phyloP scores from a whole-genome alignment of 2,888 invertebrate species.

The Sesia apiformis region DNA sequence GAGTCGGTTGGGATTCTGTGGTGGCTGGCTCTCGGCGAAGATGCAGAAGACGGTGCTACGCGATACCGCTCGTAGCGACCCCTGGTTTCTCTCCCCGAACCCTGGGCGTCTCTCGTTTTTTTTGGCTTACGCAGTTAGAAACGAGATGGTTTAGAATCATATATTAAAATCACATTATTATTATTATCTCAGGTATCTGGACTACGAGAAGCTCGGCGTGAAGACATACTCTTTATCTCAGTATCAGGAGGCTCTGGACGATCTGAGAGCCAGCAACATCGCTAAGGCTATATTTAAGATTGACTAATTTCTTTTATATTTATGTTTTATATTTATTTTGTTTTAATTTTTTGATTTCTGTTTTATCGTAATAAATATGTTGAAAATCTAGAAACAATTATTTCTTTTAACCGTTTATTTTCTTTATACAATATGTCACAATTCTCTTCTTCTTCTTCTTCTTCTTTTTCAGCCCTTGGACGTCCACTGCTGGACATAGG shows the following conservation, averaged over 20 bases:
- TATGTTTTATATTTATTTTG: not conserved
- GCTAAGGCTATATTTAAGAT: slow-evolving; percentile 77
- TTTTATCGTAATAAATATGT: slow-evolving; percentile 4
- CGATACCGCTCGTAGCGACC: too few species aligned
- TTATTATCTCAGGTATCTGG: slow-evolving; percentile 64
- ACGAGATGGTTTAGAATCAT: too few species aligned
- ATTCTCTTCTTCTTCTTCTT: too few species aligned
- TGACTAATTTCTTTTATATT: slow-evolving; percentile 8
- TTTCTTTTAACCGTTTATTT: not conserved
- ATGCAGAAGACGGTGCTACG: too few species aligned
- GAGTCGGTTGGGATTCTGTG: too few species aligned
- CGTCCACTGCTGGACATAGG: too few species aligned
- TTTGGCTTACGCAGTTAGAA: too few species aligned
- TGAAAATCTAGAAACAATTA: not conserved
- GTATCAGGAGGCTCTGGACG: slow-evolving; percentile 65
- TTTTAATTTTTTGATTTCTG: not conserved
- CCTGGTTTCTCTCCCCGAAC: too few species aligned
- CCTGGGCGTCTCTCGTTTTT: too few species aligned
- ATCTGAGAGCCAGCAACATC: slow-evolving; percentile 67
- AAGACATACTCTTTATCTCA: slow-evolving; percentile 64
- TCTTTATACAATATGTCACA: not conserved
- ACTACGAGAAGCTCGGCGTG: slow-evolving; percentile 74
- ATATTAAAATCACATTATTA: not conserved
- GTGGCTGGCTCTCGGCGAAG: too few species aligned
- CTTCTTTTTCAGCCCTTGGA: too few species aligned